phyloP scores from a whole-genome alignment of 2,113 vertebrate species.

The Phalacrocorax pelagicus region DNA sequence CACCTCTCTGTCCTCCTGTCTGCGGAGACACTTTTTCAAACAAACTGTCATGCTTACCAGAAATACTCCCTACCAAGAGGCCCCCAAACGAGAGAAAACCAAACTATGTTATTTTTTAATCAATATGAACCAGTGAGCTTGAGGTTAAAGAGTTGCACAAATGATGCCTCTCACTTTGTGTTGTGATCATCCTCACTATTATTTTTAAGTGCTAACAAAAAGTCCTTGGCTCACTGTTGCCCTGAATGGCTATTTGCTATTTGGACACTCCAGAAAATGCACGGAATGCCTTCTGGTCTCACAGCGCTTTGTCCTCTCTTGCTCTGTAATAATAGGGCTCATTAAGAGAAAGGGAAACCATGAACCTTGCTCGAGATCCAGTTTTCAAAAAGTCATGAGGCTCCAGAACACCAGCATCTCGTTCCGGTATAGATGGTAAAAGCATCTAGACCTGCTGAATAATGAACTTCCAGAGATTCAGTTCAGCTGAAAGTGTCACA shows the following conservation, averaged over 20 bases:
- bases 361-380: background rate
- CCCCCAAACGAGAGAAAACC: background rate
- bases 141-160: background rate
- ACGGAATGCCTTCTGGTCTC: background rate
- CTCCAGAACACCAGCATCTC: background rate
- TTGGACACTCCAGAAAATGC: background rate
- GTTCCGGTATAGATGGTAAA: background rate
- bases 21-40: background rate
- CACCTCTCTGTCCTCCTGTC: background rate
- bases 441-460: background rate
- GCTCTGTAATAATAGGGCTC: background rate
- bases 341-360: background rate
- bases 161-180: background rate
- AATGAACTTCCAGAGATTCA: background rate
- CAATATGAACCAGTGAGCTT: background rate
- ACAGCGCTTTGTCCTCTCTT: background rate
- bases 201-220: background rate
- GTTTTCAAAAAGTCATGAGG: background rate
- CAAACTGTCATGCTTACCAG: background rate
- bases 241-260: background rate
- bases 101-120: background rate
- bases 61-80: background rate
- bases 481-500: background rate
- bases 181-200: background rate
- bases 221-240: background rate